Evolutionary conservation across 1,140 invertebrate genomes (phyloP), one percentile per base, ranked within the genome.

Genomic region (Triops longicaudatus): DNA sequence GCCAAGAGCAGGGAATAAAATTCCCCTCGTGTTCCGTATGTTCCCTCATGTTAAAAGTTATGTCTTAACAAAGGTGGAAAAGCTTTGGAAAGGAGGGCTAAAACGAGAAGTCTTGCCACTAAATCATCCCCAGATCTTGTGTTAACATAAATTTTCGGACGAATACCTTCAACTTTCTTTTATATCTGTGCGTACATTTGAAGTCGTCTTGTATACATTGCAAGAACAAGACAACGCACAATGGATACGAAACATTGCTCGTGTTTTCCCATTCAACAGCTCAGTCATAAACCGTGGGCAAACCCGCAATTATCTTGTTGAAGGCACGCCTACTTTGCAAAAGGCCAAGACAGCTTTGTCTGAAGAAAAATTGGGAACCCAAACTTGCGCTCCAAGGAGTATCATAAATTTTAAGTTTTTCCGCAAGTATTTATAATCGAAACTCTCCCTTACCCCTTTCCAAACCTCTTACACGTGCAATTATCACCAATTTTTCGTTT

Each of bases 261-360:
- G 17, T 63, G n/a, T 22, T 63, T 37, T 37, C 31, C n/a, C 50
- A 63, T 63, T 63, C 50, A 63, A 22, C 50, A 63, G 31, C 50
- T 63, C 14, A 22, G 17, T 22, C 50, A 63, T 63, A 63, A 63
- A 63, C 50, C 50, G 50, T 63, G 17, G 3, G 50, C 50, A n/a
- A 63, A 63, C 50, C 50, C 50, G 50, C 50, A 22, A 63, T 63
- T 63, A 63, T 63, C 50, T 17, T 63, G 50, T 63, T n/a, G 50
- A 22, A 63, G 17, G 22, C 50, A n/a, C 50, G 17, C 50, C 50
- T 37, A 37, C 7, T 14, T 17, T 63, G 50, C 50, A 63, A 17
- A 63, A 37, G 31, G 31, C 2, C 31, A 37, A 2, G 7, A 37
- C 31, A 37, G 31, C 31, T 37, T 37, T 37, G 31, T 4, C 31